Evolutionary conservation across 2,113 vertebrate species (phyloP), one percentile per base, ranked within the genome.

Genomic region (Vulpes ferrilata): DNA sequence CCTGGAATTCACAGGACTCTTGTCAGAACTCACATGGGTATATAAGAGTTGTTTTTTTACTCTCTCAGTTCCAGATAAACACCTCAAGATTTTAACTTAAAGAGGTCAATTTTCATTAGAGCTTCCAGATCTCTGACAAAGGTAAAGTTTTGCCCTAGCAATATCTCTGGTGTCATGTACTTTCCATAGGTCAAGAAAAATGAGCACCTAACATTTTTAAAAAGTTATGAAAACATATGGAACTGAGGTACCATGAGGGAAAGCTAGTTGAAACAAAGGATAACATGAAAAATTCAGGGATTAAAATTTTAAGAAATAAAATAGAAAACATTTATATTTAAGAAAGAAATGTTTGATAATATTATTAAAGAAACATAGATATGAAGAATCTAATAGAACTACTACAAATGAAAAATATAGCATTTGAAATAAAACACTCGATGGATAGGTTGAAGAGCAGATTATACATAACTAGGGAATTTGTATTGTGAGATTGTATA

Each of bases 111-210:
- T 88, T 95, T 87, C 38, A 88, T 87, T 53, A 60, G 16, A 65
- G 16, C 10, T 81, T 82, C 32, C 82, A 95, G 19, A 60, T 82
- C 6, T 23, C 67, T 97, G 48, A 88, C n/a, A 90, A 92, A 83
- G 43, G 22, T 15, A 48, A 53, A 65, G 2, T 22, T 71, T 78
- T 81, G 43, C 11, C 60, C 5, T 17, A 76, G n/a, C 3, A 48
- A 23, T 25, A 93, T 48, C 30, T 67, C 59, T 74, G 6, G 8
- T 60, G 11, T 82, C 35, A 90, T 87, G 38, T 17, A 86, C 32
- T 93, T 86, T 86, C 71, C 59, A 93, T 6, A 25, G 20, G 19
- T 38, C 6, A 48, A 82, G 35, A 88, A 82, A 76, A 94, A 65
- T 19, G 11, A 80, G 6, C 17, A 94, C 10, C 35, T 79, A 60